Evolutionary conservation across 2,888 invertebrate species (phyloP).

Genomic region (Clostera curtula): DNA sequence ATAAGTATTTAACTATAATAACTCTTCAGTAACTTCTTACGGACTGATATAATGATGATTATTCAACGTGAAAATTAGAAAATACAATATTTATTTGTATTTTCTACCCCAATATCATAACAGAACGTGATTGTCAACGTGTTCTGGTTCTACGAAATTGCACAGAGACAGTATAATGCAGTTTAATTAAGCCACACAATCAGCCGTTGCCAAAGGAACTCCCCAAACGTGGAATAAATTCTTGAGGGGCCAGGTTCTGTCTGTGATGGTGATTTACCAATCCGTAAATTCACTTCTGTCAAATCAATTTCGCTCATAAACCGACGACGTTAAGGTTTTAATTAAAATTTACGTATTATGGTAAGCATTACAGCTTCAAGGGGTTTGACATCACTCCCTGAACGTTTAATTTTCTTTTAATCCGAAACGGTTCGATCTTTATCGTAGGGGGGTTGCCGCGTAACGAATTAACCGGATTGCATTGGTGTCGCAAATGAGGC

Average conservation of each 20-base stretch:
- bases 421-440: slow-evolving; percentile 64
- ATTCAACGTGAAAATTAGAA: slow-evolving; percentile 1
- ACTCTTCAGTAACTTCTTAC: too few species aligned
- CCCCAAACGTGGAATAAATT: slow-evolving; percentile 67
- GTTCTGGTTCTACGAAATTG: slow-evolving; percentile 30
- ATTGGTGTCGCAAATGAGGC: slow-evolving; percentile 70
- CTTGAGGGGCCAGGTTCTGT: slow-evolving; percentile 56
- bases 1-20: too few species aligned
- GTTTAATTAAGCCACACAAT: slow-evolving; percentile 69
- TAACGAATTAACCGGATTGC: slow-evolving; percentile 71
- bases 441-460: slow-evolving; percentile 64
- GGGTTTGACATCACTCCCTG: slow-evolving; percentile 58
- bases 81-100: too few species aligned
- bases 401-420: slow-evolving; percentile 74
- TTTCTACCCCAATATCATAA: slow-evolving; percentile 19
- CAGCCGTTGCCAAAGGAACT: slow-evolving; percentile 66
- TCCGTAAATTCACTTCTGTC: slow-evolving; percentile 5
- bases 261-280: slow-evolving; percentile 42
- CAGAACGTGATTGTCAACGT: slow-evolving; percentile 18
- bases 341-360: slow-evolving; percentile 4
- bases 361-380: slow-evolving; percentile 32
- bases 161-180: slow-evolving; percentile 54
- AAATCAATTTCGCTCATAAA: slow-evolving; percentile 21
- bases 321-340: slow-evolving; percentile 13
- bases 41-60: background rate